Conservation (phyloP, 2,888 invertebrate genomes). For the Scaeva pyrastri region DNA sequence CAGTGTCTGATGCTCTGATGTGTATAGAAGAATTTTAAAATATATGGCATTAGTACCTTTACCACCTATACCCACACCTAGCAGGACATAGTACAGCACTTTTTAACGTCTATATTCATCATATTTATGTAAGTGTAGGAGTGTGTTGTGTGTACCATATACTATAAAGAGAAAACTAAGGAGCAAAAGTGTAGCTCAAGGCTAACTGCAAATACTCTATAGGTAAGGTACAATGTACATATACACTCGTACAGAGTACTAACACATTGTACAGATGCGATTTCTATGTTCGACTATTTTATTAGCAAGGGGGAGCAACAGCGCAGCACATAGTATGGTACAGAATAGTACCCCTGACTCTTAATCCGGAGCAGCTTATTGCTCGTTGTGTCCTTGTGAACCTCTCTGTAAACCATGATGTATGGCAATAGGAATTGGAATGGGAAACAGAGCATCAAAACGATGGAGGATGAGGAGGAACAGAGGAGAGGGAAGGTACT, state of each 20-base stretch:
- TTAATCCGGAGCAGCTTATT: constrained; percentile 38
- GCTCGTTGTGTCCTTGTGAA: constrained; percentile 50
- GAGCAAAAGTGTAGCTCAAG: constrained; percentile 61
- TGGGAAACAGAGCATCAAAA: constrained; percentile 34
- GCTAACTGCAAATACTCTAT: constrained; percentile 35
- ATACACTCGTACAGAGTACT: too few relatives aligned
- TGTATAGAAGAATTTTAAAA: constrained; percentile 16
- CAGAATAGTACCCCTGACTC: constrained; percentile 20
- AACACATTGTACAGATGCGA: constrained; percentile 51
- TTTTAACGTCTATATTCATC: constrained; percentile 11
- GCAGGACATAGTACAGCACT: constrained; percentile 37
- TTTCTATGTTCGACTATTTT: constrained; percentile 73
- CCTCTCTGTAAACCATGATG: constrained; percentile 36
- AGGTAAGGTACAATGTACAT: neutral
- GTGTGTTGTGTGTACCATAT: too few relatives aligned
- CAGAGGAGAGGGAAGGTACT: too few relatives aligned
- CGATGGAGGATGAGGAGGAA: neutral
- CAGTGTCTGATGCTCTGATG: constrained; percentile 16
- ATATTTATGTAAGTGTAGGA: neutral
- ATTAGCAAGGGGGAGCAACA: constrained; percentile 47
- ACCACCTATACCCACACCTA: neutral
- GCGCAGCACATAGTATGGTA: too few relatives aligned
- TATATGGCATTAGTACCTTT: constrained; percentile 3
- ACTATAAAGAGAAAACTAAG: constrained; percentile 24
- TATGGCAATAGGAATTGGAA: neutral